Percentiles rank a stretch among this genome's conserved stretches.
Evolutionary conservation across 2,888 invertebrate genomes (phyloP).

Genomic region (Oxycera nigricornis): DNA sequence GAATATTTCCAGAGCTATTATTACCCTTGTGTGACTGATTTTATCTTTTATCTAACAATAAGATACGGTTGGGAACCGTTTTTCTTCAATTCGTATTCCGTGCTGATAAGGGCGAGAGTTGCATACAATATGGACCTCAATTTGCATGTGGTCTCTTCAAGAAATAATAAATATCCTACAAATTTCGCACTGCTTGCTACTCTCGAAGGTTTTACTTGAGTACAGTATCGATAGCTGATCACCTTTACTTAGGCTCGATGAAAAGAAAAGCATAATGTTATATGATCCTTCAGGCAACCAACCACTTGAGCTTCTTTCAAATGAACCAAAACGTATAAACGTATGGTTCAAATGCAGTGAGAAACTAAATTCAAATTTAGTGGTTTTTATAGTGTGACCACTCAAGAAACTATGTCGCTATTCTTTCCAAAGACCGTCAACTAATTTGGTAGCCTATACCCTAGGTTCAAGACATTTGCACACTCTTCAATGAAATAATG

Average conservation of each 20-base stretch:
- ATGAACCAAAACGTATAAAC: not conserved
- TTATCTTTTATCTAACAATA: too few relatives aligned
- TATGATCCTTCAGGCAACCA: not conserved
- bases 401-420: conserved; percentile 18
- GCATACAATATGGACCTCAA: too few relatives aligned
- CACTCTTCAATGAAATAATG: conserved; percentile 23
- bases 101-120: too few relatives aligned
- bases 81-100: too few relatives aligned
- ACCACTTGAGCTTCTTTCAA: conserved; percentile 10
- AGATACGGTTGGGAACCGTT: too few relatives aligned
- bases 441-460: not conserved
- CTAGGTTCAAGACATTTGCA: conserved; percentile 20
- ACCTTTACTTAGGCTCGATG: not conserved
- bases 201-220: not conserved
- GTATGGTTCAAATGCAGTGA: not conserved
- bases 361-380: conserved; percentile 23
- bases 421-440: not conserved
- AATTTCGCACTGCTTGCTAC: not conserved
- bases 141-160: too few relatives aligned
- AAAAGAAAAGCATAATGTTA: not conserved
- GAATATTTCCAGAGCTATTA: too few relatives aligned
- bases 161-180: not conserved
- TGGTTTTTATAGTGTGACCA: conserved; percentile 22
- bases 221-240: conserved; percentile 21
- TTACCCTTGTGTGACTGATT: too few relatives aligned